phyloP scores from a whole-genome alignment of 2,113 vertebrate species.

The Cynoglossus semilaevis region DNA sequence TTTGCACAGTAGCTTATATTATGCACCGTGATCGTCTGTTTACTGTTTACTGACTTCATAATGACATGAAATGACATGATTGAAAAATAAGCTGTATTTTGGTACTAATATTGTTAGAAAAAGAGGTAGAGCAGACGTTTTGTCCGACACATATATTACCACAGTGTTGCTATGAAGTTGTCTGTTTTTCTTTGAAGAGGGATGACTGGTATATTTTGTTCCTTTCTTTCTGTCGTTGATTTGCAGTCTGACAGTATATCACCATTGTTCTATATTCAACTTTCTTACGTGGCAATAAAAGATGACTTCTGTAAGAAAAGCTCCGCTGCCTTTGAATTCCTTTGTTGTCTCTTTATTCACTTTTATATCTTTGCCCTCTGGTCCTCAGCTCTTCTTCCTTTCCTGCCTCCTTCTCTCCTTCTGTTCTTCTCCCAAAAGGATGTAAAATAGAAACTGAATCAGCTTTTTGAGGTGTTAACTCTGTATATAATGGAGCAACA shows the following conservation, averaged over 20 bases:
- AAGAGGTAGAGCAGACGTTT: constrained; percentile 77
- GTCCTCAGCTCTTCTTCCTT: constrained; percentile 9
- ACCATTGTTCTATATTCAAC: constrained; percentile 95
- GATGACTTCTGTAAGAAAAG: constrained; percentile 72
- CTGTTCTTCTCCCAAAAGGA: neutral
- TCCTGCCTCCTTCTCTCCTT: constrained; percentile 10
- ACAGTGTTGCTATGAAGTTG: constrained; percentile 86
- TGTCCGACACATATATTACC: constrained; percentile 84
- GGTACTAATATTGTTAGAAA: constrained; percentile 73
- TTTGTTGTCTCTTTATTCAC: constrained; percentile 25
- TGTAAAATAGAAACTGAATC: too few relatives aligned
- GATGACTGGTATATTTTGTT: constrained; percentile 67
- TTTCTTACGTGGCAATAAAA: constrained; percentile 99
- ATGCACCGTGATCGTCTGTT: constrained; percentile 68
- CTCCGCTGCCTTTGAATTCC: constrained; percentile 11
- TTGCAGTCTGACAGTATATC: constrained; percentile 88
- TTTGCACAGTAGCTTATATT: constrained; percentile 74
- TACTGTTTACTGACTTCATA: constrained; percentile 65
- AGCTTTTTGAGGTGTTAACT: too few relatives aligned
- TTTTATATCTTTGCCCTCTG: constrained; percentile 30
- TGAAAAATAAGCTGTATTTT: constrained; percentile 88
- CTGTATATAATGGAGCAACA: too few relatives aligned
- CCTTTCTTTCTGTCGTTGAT: constrained; percentile 74
- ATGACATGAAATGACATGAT: constrained; percentile 71
- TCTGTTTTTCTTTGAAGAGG: constrained; percentile 76